These are phyloP conservation scores for Phortica okadai DNA, from an alignment of 2,888 invertebrate species.

Conservation along the genomic window DNA sequence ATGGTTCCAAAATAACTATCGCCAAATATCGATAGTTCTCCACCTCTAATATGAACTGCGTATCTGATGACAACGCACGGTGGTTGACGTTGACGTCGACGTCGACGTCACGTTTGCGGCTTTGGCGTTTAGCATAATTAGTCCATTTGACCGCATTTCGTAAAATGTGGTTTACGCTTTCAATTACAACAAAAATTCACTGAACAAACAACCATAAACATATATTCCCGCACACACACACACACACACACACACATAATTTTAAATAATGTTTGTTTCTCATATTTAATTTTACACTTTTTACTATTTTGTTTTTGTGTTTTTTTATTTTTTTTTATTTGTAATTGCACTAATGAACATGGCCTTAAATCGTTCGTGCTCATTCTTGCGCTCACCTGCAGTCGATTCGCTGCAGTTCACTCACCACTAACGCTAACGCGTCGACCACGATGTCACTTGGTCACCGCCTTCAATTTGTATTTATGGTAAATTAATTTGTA, in stretches of 20 bases:
- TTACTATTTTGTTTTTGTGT: not conserved
- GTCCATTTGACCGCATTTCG: constrained; percentile 67
- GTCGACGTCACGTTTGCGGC: constrained; percentile 48
- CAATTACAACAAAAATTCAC: constrained; percentile 41
- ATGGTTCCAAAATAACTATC: too few species aligned
- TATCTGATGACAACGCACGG: constrained; percentile 54
- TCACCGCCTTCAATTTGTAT: constrained; percentile 49
- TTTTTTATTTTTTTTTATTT: not conserved
- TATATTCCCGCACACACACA: constrained; percentile 23
- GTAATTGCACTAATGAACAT: not conserved
- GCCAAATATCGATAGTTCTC: too few species aligned
- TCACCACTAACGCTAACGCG: constrained; percentile 4
- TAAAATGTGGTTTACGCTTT: constrained; percentile 57
- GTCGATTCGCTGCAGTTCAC: not conserved
- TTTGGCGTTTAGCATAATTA: constrained; percentile 71
- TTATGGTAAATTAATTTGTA: constrained; percentile 72
- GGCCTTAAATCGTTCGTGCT: not conserved
- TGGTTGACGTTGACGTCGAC: constrained; percentile 46
- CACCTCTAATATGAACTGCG: not conserved
- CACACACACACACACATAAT: constrained; percentile 23
- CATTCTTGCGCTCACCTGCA: not conserved
- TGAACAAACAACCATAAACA: not conserved
- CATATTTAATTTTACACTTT: not conserved
- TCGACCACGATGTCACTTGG: constrained; percentile 20
- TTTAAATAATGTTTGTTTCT: not conserved